Percentiles rank a stretch among this genome's conserved stretches.
Evolutionary conservation across 1,140 invertebrate genomes (phyloP).

Genomic region (Babylonia areolata): DNA sequence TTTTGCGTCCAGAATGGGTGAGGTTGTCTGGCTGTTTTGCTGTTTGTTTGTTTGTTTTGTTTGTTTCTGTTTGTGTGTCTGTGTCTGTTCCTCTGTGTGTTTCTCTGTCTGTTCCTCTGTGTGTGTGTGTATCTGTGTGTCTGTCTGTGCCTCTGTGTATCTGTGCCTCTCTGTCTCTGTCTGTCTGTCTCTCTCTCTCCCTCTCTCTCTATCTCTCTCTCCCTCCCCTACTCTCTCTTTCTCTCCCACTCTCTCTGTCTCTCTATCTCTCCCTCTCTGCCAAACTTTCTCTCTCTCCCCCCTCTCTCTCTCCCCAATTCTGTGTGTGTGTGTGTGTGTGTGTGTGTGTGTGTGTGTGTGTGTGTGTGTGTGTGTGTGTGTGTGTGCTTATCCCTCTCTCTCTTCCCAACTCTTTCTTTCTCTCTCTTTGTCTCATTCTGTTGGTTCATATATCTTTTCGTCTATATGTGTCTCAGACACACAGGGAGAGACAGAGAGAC

Average conservation of each 20-base stretch:
- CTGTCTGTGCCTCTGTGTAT: not conserved
- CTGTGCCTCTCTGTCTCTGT: constrained; percentile 10
- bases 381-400: not conserved
- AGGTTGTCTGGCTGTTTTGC: too few species aligned
- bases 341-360: too few species aligned
- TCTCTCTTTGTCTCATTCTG: constrained; percentile 2
- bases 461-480: not conserved
- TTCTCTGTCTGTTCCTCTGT: not conserved
- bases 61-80: too few species aligned
- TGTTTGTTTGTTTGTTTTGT: too few species aligned
- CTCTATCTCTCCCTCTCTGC: too few species aligned
- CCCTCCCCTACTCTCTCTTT: not conserved
- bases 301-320: too few species aligned
- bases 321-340: too few species aligned
- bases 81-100: not conserved
- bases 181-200: not conserved
- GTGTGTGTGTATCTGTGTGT: not conserved
- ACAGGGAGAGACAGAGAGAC: too few species aligned
- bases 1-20: too few species aligned
- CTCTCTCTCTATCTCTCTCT: not conserved
- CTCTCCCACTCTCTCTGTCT: constrained; percentile 16
- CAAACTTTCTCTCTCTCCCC: not conserved
- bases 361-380: too few species aligned
- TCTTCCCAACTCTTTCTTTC: not conserved
- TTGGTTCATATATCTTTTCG: not conserved